A percentile compares a stretch with the other conserved stretches of the same genome.
Conservation (phyloP, 2,888 invertebrate genomes). For the Drosophila kokeensis region DNA sequence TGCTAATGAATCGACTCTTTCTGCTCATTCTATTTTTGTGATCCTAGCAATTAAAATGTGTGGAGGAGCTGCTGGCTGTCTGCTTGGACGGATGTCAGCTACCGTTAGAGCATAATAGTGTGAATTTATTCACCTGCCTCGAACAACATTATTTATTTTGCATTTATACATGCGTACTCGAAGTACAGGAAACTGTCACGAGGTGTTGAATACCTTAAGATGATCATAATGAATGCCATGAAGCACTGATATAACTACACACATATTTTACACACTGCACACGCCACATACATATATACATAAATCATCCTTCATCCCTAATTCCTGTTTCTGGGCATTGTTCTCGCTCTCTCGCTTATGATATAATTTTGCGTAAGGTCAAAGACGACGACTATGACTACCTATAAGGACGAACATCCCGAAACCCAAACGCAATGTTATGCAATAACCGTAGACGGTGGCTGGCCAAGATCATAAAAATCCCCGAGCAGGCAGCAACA, state of each 20-base stretch:
- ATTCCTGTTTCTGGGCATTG: conserved; percentile 48
- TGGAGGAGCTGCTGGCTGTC: conserved; percentile 11
- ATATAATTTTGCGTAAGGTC: conserved; percentile 70
- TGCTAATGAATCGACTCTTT: conserved; percentile 60
- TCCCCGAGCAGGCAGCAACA: conserved; percentile 26
- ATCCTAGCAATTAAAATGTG: conserved; percentile 63
- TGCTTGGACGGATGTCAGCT: conserved; percentile 64
- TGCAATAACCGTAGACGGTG: conserved; percentile 61
- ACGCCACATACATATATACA: conserved; percentile 26
- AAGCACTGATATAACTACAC: conserved; percentile 19
- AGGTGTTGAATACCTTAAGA: conserved; percentile 68
- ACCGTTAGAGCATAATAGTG: conserved; percentile 68
- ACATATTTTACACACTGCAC: conserved; percentile 18
- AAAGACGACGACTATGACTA: conserved; percentile 24
- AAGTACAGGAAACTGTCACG: conserved; percentile 60
- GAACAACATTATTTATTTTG: conserved; percentile 19
- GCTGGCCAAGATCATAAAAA: conserved; percentile 58
- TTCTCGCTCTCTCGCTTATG: conserved; percentile 61
- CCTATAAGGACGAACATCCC: conserved; percentile 22
- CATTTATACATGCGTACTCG: conserved; percentile 50
- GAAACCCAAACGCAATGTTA: conserved; percentile 69
- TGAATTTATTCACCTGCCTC: conserved; percentile 73
- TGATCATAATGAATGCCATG: conserved; percentile 36
- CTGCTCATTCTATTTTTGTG: conserved; percentile 22
- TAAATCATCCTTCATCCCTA: conserved; percentile 39